Evolutionary conservation across 1,140 invertebrate species (phyloP), one percentile per base, ranked within the genome.

Genomic region (Ruditapes philippinarum): DNA sequence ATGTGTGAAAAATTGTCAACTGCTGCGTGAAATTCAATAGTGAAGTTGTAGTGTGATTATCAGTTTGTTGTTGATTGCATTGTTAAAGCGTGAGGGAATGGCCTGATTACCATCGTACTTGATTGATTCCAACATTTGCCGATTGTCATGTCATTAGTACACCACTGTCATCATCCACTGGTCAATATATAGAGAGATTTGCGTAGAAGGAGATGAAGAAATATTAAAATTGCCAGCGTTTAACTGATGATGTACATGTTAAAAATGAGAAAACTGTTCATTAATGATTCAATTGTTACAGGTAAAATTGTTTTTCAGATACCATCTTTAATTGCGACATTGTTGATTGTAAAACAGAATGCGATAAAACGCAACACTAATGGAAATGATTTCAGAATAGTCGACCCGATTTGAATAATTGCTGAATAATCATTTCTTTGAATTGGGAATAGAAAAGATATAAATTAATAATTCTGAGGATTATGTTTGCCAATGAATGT

Each of bases 21-120:
- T 78, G 49, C 45, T 7, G 74, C 74, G 74, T 78, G 74, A 78
- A 78, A 78, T 78, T 78, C 74, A 78, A 78, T 78, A 78, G 74
- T 22, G 74, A 28, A 78, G 25, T 3, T 31, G 74, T 54, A 36
- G 74, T 33, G n/a, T 54, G 74, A 78, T 78, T 78, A 78, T 51
- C 74, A 78, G 74, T 51, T 51, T 51, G 42, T 78, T 78, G 74
- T 51, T 78, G 74, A 78, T 78, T 78, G 45, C 74, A 31, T 78
- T 78, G 74, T 78, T 78, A 78, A 78, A 78, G 74, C 74, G 25
- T 78, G 42, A 78, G 45, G 42, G 74, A 78, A 78, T 12, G 28
- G 31, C 42, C 49, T 78, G 74, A 78, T 78, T 78, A 49, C 31
- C 0, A 78, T 51, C 45, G 45, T 33, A 54, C 25, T 36, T 78